Evolutionary conservation across 2,888 invertebrate species (phyloP).

Genomic region (Stenoptilia bipunctidactyla): DNA sequence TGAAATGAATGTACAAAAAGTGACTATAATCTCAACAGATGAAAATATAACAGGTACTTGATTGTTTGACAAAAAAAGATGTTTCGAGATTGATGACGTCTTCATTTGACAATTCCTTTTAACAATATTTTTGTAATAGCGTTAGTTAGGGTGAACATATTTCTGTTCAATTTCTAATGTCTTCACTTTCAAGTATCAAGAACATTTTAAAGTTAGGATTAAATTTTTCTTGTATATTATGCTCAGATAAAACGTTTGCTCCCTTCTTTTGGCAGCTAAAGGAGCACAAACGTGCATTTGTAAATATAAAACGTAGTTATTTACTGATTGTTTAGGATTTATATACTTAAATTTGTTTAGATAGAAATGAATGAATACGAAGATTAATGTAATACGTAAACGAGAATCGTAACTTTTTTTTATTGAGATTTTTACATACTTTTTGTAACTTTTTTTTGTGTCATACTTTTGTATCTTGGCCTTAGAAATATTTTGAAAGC

Average conservation of each 20-base stretch:
- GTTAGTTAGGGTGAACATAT: conserved; percentile 11
- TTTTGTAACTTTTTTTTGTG: too few relatives aligned
- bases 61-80: too few relatives aligned
- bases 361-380: conserved; percentile 35
- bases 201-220: background rate
- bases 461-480: too few relatives aligned
- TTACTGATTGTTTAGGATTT: conserved; percentile 49
- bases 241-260: conserved; percentile 24
- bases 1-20: conserved; percentile 58
- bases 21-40: conserved; percentile 53
- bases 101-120: conserved; percentile 18
- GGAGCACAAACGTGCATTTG: conserved; percentile 48
- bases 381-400: conserved; percentile 2
- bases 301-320: conserved; percentile 42
- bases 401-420: too few relatives aligned
- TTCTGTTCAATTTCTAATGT: too few relatives aligned
- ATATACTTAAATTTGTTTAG: conserved; percentile 27
- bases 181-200: too few relatives aligned
- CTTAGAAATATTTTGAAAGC: too few relatives aligned
- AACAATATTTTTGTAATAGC: too few relatives aligned
- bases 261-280: conserved; percentile 62
- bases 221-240: conserved; percentile 19
- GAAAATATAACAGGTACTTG: conserved; percentile 40
- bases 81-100: too few relatives aligned
- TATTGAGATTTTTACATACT: too few relatives aligned